These are phyloP conservation scores for Stenotaenia linearis DNA, from an alignment of 2,888 invertebrate genomes.

Conservation along the genomic window DNA sequence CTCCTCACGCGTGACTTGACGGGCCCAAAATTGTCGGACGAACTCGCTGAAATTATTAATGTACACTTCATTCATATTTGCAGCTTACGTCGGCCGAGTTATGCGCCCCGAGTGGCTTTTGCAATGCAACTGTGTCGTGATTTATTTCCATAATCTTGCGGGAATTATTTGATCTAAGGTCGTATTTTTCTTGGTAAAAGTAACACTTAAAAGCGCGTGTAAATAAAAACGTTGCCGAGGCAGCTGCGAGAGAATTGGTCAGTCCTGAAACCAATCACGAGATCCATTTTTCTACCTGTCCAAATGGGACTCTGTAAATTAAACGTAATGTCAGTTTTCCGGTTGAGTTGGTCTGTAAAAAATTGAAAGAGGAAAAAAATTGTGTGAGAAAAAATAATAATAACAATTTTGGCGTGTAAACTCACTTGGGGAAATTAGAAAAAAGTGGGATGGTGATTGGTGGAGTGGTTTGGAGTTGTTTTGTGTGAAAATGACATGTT, in stretches of 20 bases:
- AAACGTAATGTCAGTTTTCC: background rate
- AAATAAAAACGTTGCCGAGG: background rate
- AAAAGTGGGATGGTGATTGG: too few species aligned
- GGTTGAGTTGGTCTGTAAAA: background rate
- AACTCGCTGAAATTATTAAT: conserved; percentile 4
- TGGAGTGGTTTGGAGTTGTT: too few species aligned
- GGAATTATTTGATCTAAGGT: background rate
- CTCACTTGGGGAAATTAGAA: too few species aligned
- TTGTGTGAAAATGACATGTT: too few species aligned
- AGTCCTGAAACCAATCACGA: background rate
- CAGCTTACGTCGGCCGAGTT: background rate
- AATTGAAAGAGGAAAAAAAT: background rate
- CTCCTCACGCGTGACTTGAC: background rate
- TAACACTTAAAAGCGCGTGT: background rate
- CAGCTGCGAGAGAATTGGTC: background rate
- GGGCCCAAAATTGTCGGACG: background rate
- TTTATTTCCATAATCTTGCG: background rate
- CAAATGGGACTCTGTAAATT: background rate
- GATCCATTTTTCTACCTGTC: conserved; percentile 17
- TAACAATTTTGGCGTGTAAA: too few species aligned
- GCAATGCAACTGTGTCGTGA: background rate
- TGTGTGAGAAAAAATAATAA: background rate
- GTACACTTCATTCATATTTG: conserved; percentile 5
- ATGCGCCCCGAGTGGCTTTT: conserved; percentile 12
- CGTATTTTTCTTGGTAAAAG: background rate